Evolutionary conservation across 2,797 vertebrate genomes (phyloP), one percentile per base, ranked within the genome.

Genomic region (Poeciliopsis paucimaculata): DNA sequence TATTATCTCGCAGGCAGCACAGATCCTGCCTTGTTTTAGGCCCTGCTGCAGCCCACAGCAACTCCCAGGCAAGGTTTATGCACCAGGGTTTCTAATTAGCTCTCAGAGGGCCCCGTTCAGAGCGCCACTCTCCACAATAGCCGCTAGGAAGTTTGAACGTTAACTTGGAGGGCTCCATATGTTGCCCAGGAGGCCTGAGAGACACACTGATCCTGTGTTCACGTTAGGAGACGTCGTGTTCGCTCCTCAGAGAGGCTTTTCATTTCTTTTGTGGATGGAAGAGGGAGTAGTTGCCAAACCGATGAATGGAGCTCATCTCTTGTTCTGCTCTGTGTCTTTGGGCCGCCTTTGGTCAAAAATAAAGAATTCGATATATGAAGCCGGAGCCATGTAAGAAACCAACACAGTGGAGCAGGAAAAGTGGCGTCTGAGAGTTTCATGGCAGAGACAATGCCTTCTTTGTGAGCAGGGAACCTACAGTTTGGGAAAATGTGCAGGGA

Each of bases 41-140:
- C 89, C 89, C 82, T 87, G 87, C 80, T 87, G 90, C 87, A 94
- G 95, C 95, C 95, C 92, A 94, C 82, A 94, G 95, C 95, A 93
- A 93, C 95, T 93, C 95, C 90, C 92, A 91, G 94, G 93, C 90
- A 88, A 92, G 89, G 89, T 93, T 94, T 93, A 93, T 92, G 94
- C 94, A 94, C 94, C 82, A 94, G 93, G 95, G 92, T 90, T 92
- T 94, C 94, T 96, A 96, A 96, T 96, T 94, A 95, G 96, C 95
- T 96, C 95, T 96, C 95, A 88, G 89, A 93, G 95, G 95, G 96
- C 91, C 85, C 81, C 91, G 89, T 92, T 93, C 92, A 93, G 91
- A 78, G 85, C 83, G 81, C 85, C 93, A 89, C 92, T 94, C 92
- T 90, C 92, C 93, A 93, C 91, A 92, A 93, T 93, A 93, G 93